phyloP scores from a whole-genome alignment of 2,113 vertebrate genomes.

The Phalacrocorax brasilianus region DNA sequence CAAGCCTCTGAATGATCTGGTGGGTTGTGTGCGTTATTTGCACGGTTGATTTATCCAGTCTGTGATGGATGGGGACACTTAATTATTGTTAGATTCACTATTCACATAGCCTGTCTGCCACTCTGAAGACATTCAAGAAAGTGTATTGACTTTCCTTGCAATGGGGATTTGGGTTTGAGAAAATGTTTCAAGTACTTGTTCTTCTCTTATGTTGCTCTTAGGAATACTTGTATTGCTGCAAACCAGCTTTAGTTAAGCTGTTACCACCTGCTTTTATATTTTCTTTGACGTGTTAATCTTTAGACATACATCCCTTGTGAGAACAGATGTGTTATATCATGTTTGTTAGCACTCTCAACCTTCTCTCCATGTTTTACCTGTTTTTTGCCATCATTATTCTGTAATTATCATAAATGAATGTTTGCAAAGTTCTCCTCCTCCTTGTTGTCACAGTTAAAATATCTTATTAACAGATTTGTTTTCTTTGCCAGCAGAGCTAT shows the following conservation, averaged over 20 bases:
- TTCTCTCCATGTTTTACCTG: conserved; percentile 62
- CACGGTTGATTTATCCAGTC: neutral
- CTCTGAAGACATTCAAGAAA: conserved; percentile 3
- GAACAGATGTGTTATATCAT: conserved; percentile 73
- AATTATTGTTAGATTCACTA: neutral
- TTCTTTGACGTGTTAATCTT: conserved; percentile 77
- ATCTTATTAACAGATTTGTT: conserved; percentile 66
- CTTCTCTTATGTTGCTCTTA: conserved; percentile 71
- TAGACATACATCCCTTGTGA: conserved; percentile 69
- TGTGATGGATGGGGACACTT: neutral
- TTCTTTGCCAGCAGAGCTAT: conserved; percentile 49
- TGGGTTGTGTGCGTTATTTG: neutral
- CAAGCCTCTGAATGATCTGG: rapidly evolving
- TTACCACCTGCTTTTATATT: conserved; percentile 77
- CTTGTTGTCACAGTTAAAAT: conserved; percentile 60
- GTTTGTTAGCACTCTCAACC: conserved; percentile 70
- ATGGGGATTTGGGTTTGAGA: conserved; percentile 42
- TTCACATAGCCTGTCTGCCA: neutral
- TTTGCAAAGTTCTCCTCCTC: conserved; percentile 66
- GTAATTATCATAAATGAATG: conserved; percentile 67
- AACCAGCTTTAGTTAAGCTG: conserved; percentile 71
- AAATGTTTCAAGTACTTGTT: conserved; percentile 60
- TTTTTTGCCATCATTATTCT: conserved; percentile 57
- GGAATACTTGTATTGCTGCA: conserved; percentile 66
- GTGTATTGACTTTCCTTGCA: conserved; percentile 44